Evolutionary conservation across 2,113 vertebrate species (phyloP).

Genomic region (Rhombomys opimus): DNA sequence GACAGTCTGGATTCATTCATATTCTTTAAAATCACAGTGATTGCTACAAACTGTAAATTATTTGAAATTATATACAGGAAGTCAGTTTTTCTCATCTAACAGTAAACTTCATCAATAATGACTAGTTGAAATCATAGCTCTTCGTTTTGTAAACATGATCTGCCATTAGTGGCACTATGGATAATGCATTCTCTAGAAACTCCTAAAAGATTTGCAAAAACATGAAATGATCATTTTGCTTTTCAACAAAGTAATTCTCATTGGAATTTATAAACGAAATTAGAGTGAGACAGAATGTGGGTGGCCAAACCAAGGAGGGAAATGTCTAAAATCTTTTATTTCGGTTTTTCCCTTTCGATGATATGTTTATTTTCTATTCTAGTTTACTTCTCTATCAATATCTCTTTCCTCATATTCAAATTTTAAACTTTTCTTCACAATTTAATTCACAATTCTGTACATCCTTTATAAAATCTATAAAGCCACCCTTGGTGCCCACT

Average conservation of each 20-base stretch:
- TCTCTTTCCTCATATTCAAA: background rate
- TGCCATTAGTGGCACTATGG: background rate
- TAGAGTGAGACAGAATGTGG: background rate
- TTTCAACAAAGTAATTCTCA: background rate
- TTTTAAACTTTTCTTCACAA: background rate
- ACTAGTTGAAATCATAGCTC: background rate
- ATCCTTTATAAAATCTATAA: conserved; percentile 18
- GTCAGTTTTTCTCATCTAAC: background rate
- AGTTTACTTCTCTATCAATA: background rate
- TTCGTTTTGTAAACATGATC: background rate
- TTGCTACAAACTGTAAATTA: conserved; percentile 33
- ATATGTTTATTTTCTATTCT: background rate
- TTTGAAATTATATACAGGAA: conserved; percentile 15
- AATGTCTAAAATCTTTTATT: background rate
- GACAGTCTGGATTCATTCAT: background rate
- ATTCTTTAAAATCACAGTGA: conserved; percentile 4
- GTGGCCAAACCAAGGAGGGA: background rate
- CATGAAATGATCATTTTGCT: background rate
- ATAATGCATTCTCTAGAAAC: background rate
- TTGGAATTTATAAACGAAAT: background rate
- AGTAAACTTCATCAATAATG: conserved; percentile 3
- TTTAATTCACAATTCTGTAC: background rate
- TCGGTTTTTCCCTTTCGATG: background rate
- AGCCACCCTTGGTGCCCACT: background rate
- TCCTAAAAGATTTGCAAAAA: background rate